Base-by-base conservation (phyloP, 1,140 invertebrate genomes). In the Bombyx mandarina region DNA sequence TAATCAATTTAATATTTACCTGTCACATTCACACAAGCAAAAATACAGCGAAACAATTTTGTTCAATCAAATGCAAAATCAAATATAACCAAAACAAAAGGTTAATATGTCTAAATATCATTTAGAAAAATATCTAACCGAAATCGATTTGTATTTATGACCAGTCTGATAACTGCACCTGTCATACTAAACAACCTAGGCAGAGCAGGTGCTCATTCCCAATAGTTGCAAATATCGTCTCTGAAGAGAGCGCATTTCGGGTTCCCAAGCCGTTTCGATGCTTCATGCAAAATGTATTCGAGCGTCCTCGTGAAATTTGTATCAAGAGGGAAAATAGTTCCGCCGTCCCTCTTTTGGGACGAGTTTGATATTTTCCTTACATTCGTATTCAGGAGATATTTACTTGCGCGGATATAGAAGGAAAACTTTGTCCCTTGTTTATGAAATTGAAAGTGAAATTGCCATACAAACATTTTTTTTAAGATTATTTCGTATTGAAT, bases 251-350 rank as follows among this genome's bases (percentile, higher is more conserved):
- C 42, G 45, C 46, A 52, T 53, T 53, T 61, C 56, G 65, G 64
- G 60, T 73, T 63, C 68, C 63, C 56, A 8, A 42, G 55, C 52
- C 55, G 48, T 55, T 57, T 56, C 57, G 64, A 68, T 64, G 59
- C 61, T 68, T 82, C 77, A 78, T 83, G 73, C 75, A 83, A 83
- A 81, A 80, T 83, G 72, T 81, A 83, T 78, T 69, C 53, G 65
- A 60, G 54, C 67, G 64, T 69, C 52, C 65, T 75, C 77, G 69
- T 80, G 69, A 80, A 82, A 82, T 78, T 80, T 82, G 77, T 82
- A 79, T 79, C 64, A 71, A 67, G 73, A 64, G 59, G 73, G 73
- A 65, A 66, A 72, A 81, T 80, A 80, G 74, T 84, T 79, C 65
- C 51, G 59, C 49, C 67, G 57, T 59, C 67, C 71, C 71, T 71